Conservation (phyloP, 1,140 invertebrate species). For the Penaeus japonicus region DNA sequence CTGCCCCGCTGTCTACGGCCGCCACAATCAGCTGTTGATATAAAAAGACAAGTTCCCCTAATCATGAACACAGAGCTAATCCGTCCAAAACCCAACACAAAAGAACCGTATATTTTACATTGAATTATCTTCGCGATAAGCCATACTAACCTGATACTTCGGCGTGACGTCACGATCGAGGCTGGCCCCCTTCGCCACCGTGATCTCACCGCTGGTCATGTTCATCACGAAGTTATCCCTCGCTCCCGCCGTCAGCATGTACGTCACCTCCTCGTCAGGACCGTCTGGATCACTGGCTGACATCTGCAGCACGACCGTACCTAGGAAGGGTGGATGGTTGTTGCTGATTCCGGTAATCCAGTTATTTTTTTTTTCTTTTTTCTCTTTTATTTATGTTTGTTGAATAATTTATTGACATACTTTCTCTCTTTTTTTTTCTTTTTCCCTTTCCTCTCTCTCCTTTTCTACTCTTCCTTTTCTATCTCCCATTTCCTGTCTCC, state of each 20-base stretch:
- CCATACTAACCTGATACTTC: conserved; percentile 70
- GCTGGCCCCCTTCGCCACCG: conserved; percentile 72
- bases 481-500: no score
- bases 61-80: no score
- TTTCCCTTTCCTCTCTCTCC: no score
- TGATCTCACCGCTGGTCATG: conserved; percentile 62
- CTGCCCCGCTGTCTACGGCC: conserved; percentile 59
- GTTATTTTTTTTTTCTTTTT: no score
- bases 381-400: no score
- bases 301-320: conserved; percentile 59
- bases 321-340: conserved; percentile 6
- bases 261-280: conserved; percentile 62
- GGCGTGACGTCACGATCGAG: conserved; percentile 80
- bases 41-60: no score
- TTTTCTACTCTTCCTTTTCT: no score
- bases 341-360: no score
- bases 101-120: neutral
- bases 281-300: conserved; percentile 63
- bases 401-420: no score
- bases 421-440: no score
- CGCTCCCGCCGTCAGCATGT: conserved; percentile 64
- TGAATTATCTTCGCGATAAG: neutral
- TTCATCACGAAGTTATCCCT: conserved; percentile 66
- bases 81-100: no score
- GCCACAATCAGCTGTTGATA: conserved; percentile 54